These are phyloP conservation scores for Eupithecia inturbata DNA, from an alignment of 2,888 invertebrate species.

Conservation along the genomic window DNA sequence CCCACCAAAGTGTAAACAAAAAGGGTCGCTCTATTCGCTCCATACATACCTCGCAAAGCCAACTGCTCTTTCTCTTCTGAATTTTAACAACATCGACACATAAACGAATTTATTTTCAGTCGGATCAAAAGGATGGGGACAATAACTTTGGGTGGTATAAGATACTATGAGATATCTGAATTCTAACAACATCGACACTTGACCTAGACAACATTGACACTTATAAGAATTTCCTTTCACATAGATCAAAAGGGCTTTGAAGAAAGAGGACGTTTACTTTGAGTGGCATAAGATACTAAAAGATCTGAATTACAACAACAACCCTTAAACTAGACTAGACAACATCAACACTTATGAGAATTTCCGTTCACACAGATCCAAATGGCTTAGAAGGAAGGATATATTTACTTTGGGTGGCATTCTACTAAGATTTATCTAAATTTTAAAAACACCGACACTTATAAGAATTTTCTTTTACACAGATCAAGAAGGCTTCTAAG, in stretches of 20 bases:
- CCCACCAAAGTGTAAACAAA: neutral
- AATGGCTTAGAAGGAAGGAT: neutral
- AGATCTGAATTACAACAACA: neutral
- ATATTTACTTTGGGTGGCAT: neutral
- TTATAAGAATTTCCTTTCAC: neutral
- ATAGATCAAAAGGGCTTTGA: neutral
- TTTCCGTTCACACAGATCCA: neutral
- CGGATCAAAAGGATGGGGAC: neutral
- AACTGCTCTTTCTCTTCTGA: no score
- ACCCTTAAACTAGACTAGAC: neutral
- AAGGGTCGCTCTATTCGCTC: neutral
- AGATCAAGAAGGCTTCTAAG: neutral
- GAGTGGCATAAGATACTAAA: neutral
- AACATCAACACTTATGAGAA: neutral
- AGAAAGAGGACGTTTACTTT: neutral
- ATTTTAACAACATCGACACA: no score
- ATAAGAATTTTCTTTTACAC: neutral
- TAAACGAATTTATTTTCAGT: no score
- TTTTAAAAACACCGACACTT: neutral
- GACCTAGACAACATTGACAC: neutral
- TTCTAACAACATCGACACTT: neutral
- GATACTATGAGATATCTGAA: neutral
- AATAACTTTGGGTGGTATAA: neutral
- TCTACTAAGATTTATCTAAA: neutral
- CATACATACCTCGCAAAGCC: no score